These are phyloP conservation scores for Mormyrus proboscirostris DNA, from an alignment of 2,797 vertebrate species.

Conservation along the genomic window DNA sequence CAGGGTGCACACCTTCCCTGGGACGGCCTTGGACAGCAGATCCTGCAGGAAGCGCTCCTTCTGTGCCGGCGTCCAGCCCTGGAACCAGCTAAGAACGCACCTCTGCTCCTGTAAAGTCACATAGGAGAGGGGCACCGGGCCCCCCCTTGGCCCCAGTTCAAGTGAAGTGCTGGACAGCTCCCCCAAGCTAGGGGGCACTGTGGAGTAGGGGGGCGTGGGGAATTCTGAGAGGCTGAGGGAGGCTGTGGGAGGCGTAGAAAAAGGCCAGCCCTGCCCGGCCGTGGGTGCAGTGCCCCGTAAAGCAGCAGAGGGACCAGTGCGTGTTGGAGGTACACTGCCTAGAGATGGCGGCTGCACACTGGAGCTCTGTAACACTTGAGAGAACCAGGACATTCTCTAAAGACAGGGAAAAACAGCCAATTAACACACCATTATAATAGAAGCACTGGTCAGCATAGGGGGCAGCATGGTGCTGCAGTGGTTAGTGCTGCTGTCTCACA, in stretches of 20 bases:
- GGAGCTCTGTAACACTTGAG: slow-evolving; percentile 42
- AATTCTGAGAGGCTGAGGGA: slow-evolving; percentile 39
- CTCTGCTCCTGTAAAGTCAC: slow-evolving; percentile 79
- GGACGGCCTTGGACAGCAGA: slow-evolving; percentile 77
- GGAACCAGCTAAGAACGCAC: slow-evolving; percentile 81
- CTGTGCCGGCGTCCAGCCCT: slow-evolving; percentile 66
- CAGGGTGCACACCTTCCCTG: slow-evolving; percentile 77
- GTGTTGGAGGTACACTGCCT: slow-evolving; percentile 19
- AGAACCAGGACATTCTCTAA: slow-evolving; percentile 60
- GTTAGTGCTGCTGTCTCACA: no score
- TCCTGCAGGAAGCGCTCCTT: slow-evolving; percentile 75
- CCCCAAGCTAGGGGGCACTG: slow-evolving; percentile 50
- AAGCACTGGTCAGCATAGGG: background rate
- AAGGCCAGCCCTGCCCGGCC: slow-evolving; percentile 30
- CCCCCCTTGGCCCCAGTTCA: slow-evolving; percentile 26
- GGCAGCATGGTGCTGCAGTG: no score
- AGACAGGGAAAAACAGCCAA: background rate
- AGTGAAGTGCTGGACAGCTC: slow-evolving; percentile 50
- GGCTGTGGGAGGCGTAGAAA: slow-evolving; percentile 14
- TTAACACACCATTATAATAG: background rate
- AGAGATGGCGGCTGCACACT: slow-evolving; percentile 29
- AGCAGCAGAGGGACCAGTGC: slow-evolving; percentile 8
- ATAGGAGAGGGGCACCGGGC: slow-evolving; percentile 62
- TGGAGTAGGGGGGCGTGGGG: slow-evolving; percentile 41
- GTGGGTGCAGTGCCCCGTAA: slow-evolving; percentile 24